Evolutionary conservation across 2,797 vertebrate genomes (phyloP).

Genomic region (Pygocentrus nattereri): DNA sequence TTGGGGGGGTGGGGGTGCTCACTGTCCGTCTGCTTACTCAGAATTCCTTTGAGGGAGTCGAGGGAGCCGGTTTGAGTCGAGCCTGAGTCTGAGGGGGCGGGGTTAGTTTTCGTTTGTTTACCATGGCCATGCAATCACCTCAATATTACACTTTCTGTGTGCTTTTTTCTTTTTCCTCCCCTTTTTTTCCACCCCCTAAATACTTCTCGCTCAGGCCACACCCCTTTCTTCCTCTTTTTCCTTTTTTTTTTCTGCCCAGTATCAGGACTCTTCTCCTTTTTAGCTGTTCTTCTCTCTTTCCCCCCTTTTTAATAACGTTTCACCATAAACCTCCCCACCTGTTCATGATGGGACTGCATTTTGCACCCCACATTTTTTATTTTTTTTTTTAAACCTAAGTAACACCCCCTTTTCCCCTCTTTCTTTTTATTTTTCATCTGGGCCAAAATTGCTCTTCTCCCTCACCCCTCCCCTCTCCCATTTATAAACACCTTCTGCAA

Average conservation of each 20-base stretch:
- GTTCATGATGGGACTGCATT: too few relatives aligned
- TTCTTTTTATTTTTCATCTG: too few relatives aligned
- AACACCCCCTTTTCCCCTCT: too few relatives aligned
- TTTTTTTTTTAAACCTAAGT: too few relatives aligned
- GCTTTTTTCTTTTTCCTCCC: not conserved
- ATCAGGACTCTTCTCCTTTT: not conserved
- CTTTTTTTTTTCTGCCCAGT: not conserved
- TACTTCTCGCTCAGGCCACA: not conserved
- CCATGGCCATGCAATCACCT: not conserved
- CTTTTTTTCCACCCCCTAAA: not conserved
- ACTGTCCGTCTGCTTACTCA: conserved; percentile 5
- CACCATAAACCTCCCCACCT: too few relatives aligned
- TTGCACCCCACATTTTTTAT: too few relatives aligned
- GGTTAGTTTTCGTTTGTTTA: not conserved
- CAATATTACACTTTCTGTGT: not conserved
- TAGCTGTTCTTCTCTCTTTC: too few relatives aligned
- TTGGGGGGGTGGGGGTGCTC: conserved; percentile 1
- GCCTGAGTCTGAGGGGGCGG: conserved; percentile 46
- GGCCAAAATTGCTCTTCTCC: too few relatives aligned
- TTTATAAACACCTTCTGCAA: too few relatives aligned
- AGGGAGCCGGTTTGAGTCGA: not conserved
- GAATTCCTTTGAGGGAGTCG: too few relatives aligned
- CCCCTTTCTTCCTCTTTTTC: not conserved
- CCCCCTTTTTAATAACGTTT: too few relatives aligned
- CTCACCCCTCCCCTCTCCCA: too few relatives aligned